Evolutionary conservation across 1,140 invertebrate genomes (phyloP), one percentile per base, ranked within the genome.

Genomic region (Aleiodes sp.): DNA sequence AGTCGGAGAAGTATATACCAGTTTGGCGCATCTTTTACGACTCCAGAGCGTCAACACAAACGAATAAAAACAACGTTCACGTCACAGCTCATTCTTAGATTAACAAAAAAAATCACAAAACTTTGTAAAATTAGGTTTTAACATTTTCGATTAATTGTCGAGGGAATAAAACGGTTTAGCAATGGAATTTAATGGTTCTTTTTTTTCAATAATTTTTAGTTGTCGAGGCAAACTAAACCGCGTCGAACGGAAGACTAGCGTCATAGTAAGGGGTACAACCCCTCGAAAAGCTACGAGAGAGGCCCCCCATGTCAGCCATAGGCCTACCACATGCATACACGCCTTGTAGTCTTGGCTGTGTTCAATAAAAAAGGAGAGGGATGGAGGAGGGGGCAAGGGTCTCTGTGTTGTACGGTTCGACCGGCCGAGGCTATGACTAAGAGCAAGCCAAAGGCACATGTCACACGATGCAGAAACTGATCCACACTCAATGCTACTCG

Each of bases 1-100:
- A 80, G 16, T 82, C 82, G 8, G 81, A 78, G 62, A 85, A 84
- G 31, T 83, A 86, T 24, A 70, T 70, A 33, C 72, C 75, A 9
- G 75, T 76, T 10, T 76, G 73, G 66, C 71, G 76, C 80, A 82
- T 82, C 39, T 74, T 76, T 10, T 31, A 43, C 12, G 39, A 71
- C 37, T 35, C 35, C 62, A 57, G 62, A n/a, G 21, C 61, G 26
- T 41, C 28, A 41, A 21, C 8, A 33, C 14, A 67, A 16, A 65
- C 19, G 14, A 26, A 14, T 33, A 26, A 29, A 8, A 66, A 52
- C 43, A 46, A 73, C 70, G 33, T 74, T 64, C n/a, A 76, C 72
- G 57, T 78, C 74, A 64, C 76, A 71, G 64, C 68, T 75, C 76
- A 80, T 79, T 75, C 28, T 59, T 6, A 59, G 6, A 31, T 28